Base-by-base conservation (phyloP, 1,140 invertebrate species). In the Sesamia nonagrioides region DNA sequence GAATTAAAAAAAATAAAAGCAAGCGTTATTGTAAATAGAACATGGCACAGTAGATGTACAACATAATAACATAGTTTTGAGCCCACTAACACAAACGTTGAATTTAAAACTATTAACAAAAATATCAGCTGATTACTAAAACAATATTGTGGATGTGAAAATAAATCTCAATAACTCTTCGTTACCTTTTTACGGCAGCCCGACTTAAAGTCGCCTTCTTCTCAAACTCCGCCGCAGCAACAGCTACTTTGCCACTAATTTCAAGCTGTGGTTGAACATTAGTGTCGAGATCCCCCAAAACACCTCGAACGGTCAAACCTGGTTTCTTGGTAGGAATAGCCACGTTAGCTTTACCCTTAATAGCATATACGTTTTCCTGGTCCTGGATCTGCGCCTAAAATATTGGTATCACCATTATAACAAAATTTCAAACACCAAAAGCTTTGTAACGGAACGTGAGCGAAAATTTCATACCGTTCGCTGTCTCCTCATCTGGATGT, bases 231-330 rank as follows among this genome's bases (percentile, higher is more conserved):
- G 89, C 86, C 35, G 87, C 73, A 37, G 87, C 80, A 52, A 86
- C 82, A 4, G 86, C 85, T 2, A 88, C 85, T 87, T 93, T 94
- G 9, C 87, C 88, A 37, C 86, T 68, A 11, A 87, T 77, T 58
- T 90, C 92, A 4, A 88, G 87, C 69, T 89, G 86, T 35, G 76
- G 71, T 85, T 89, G 86, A 7, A 90, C 81, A 83, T 94, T 94
- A 1, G 87, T 85, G 52, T 91, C 92, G 4, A 94, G 48, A 63
- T 94, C 93, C 11, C 91, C 91, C 15, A 94, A 84, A 42, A 88
- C 91, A n/a, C 93, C 93, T 8, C 93, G 87, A 35, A 90, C 84
- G 66, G 81, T 73, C 56, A 90, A 68, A 2, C 88, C 89, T 75
- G 87, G 87, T 9, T 82, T 82, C 80, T 93, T 94, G 1, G 75